A percentile compares a stretch with the other conserved stretches of the same genome.
Evolutionary conservation across 2,797 vertebrate species (phyloP).

Genomic region (Cephalopachus bancanus): DNA sequence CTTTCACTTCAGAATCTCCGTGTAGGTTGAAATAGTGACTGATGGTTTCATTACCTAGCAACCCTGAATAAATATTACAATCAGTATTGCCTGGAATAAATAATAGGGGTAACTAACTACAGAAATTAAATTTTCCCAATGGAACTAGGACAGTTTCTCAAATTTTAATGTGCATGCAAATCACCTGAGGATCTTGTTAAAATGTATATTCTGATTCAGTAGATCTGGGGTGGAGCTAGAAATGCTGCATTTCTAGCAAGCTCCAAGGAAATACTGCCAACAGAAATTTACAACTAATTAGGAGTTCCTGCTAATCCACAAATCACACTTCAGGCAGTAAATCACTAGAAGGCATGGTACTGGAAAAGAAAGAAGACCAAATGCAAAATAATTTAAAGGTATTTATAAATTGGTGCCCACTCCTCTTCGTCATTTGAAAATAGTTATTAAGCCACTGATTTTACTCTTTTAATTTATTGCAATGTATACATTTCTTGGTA

Average conservation of each 20-base stretch:
- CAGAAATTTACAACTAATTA: not conserved
- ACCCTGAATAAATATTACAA: not conserved
- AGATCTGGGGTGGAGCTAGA: not conserved
- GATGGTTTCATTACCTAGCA: not conserved
- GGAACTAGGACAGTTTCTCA: not conserved
- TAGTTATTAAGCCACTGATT: not conserved
- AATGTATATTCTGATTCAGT: not conserved
- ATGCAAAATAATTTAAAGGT: not conserved
- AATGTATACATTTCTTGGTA: not conserved
- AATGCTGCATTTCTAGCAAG: not conserved
- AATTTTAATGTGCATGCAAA: not conserved
- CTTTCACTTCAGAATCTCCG: not conserved
- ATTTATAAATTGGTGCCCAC: not conserved
- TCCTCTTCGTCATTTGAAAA: constrained; percentile 10
- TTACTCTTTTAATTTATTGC: not conserved
- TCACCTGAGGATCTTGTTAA: constrained; percentile 41
- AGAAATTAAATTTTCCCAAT: not conserved
- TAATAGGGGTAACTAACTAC: not conserved
- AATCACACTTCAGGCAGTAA: not conserved
- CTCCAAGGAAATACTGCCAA: not conserved
- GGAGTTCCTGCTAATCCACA: not conserved
- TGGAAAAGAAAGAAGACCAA: not conserved
- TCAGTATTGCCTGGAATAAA: not conserved
- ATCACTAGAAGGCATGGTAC: not conserved
- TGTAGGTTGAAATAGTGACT: not conserved